Evolutionary conservation across 2,888 invertebrate genomes (phyloP).

Genomic region (Orgyia antiqua): DNA sequence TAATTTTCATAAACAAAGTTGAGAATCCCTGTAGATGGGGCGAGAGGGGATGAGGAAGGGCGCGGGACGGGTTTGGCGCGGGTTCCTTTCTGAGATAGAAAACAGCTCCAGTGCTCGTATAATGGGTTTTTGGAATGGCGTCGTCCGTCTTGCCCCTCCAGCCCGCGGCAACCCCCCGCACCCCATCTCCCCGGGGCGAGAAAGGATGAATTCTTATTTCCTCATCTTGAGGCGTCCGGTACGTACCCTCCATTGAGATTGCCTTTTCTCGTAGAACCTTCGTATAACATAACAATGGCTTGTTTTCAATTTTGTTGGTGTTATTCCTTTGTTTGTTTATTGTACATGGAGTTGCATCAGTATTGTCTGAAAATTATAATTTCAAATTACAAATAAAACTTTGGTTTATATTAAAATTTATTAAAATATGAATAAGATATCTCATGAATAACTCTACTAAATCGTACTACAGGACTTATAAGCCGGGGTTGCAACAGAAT

Average conservation of each 20-base stretch:
- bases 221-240: slow-evolving; percentile 74
- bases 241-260: slow-evolving; percentile 75
- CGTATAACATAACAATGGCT: slow-evolving; percentile 75
- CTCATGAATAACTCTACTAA: no score
- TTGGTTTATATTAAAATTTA: no score
- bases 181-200: slow-evolving; percentile 53
- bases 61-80: slow-evolving; percentile 30
- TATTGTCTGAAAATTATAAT: no score
- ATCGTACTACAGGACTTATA: no score
- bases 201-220: slow-evolving; percentile 79
- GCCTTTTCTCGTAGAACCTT: slow-evolving; percentile 71
- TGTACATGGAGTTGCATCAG: slow-evolving; percentile 11
- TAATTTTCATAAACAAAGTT: slow-evolving; percentile 77
- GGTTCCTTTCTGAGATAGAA: slow-evolving; percentile 75
- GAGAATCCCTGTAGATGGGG: slow-evolving; percentile 62
- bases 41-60: slow-evolving; percentile 31
- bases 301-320: slow-evolving; percentile 74
- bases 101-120: slow-evolving; percentile 82
- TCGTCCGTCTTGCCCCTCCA: slow-evolving; percentile 79
- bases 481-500: no score
- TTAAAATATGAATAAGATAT: no score
- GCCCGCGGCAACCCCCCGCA: slow-evolving; percentile 29
- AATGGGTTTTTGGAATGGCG: slow-evolving; percentile 85
- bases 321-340: slow-evolving; percentile 43
- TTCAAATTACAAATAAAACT: no score